phyloP scores from a whole-genome alignment of 2,888 invertebrate species.

The Silvanus unidentatus region DNA sequence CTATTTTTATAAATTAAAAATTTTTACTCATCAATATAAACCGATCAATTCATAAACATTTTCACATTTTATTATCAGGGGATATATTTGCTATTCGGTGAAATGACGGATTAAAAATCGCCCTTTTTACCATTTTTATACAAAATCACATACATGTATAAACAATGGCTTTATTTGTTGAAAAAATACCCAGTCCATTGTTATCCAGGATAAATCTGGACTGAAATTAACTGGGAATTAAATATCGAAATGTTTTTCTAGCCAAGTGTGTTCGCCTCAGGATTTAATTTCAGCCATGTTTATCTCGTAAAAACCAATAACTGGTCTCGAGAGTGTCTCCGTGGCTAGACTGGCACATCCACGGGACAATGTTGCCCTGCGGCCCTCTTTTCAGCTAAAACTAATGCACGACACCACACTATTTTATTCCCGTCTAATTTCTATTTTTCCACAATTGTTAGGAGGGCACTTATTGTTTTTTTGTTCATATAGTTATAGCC shows the following conservation, averaged over 20 bases:
- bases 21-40: no score
- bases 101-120: no score
- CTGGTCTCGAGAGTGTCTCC: slow-evolving; percentile 29
- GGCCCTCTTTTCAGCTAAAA: no score
- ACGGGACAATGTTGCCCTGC: slow-evolving; percentile 18
- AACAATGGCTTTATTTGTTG: background rate
- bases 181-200: slow-evolving; percentile 15
- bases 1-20: no score
- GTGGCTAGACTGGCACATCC: slow-evolving; percentile 21
- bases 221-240: slow-evolving; percentile 45
- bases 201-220: slow-evolving; percentile 28
- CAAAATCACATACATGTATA: no score
- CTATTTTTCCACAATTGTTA: slow-evolving; percentile 27
- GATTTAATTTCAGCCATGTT: slow-evolving; percentile 48
- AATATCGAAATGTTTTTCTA: slow-evolving; percentile 47
- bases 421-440: slow-evolving; percentile 39
- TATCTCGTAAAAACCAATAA: slow-evolving; percentile 48
- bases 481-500: no score
- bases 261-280: slow-evolving; percentile 42
- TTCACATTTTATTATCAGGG: no score
- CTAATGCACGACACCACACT: slow-evolving; percentile 24
- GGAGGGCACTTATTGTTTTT: no score
- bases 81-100: no score
- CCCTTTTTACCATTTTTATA: no score
- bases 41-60: no score